Evolutionary conservation across 2,797 vertebrate species (phyloP), one percentile per base, ranked within the genome.

Genomic region (Sebastes melanostomus): DNA sequence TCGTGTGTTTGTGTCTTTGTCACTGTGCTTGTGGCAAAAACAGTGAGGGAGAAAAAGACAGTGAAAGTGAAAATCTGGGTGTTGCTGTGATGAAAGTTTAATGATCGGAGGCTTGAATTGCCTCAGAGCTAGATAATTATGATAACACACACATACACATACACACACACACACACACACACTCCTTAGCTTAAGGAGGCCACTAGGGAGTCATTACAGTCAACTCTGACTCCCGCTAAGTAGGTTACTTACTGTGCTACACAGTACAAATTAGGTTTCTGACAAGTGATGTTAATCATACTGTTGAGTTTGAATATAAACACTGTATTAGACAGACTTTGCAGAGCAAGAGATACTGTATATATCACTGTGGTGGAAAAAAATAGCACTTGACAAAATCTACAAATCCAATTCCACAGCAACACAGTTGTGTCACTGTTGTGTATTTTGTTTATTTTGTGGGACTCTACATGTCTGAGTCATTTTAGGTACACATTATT

Each of bases 201-300:
- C 88, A 65, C 72, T 36, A 9, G 71, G 72, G 75, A 83, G 74
- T 78, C 50, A 75, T 85, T 83, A 78, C 65, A 79, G 75, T 82
- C 73, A 84, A 75, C 81, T 84, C 74, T 78, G 83, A 86, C 81
- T 86, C 74, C 70, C 30, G 72, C 59, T 88, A 85, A 87, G 82
- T 86, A 83, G 86, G 87, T 88, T 90, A 85, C 81, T 72, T 75
- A 79, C 84, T 69, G 58, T 71, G 75, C 68, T 80, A 75, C 66
- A 72, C 68, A 79, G 75, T 78, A 78, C 80, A 88, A 89, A 88
- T 87, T 76, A 80, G 74, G 50, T 60, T 55, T 79, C 58, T 75
- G 82, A 78, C 81, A 86, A 66, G 78, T 65, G 60, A 83, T 70
- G 80, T 72, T 86, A 67, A 88, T 93, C 74, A 79, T 72, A 71